phyloP scores from a whole-genome alignment of 2,113 vertebrate genomes.

The Dipodomys merriami region DNA sequence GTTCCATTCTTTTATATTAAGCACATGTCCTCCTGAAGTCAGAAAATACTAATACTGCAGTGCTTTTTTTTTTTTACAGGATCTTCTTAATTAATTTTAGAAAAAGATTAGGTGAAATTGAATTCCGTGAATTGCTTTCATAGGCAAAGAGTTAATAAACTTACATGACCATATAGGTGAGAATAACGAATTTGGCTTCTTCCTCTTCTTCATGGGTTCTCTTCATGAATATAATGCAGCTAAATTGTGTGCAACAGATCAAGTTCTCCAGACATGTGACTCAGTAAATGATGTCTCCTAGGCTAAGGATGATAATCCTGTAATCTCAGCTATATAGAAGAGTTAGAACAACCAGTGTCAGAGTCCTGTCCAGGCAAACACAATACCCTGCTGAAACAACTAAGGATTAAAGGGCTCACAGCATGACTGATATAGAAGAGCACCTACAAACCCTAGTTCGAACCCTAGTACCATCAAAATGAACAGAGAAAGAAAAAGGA shows the following conservation, averaged over 20 bases:
- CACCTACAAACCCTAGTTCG: too few species aligned
- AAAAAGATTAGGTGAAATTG: background rate
- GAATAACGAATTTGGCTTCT: too few species aligned
- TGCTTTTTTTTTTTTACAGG: background rate
- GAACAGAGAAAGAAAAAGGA: background rate
- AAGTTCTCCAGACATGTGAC: background rate
- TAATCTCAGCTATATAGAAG: too few species aligned
- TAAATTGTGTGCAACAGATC: background rate
- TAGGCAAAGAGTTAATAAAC: background rate
- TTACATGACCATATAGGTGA: background rate
- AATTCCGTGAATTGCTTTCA: background rate
- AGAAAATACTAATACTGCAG: background rate
- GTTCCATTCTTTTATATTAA: slow-evolving; percentile 10
- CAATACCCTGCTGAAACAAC: too few species aligned
- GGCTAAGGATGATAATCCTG: too few species aligned
- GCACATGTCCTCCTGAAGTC: background rate
- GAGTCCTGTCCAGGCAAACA: too few species aligned
- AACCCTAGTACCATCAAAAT: too few species aligned
- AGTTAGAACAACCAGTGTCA: too few species aligned
- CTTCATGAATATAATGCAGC: background rate
- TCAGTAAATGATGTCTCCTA: too few species aligned
- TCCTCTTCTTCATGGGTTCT: background rate
- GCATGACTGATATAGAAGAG: too few species aligned
- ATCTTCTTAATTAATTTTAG: slow-evolving; percentile 45
- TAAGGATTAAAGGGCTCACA: too few species aligned